Percentiles rank a stretch among this genome's conserved stretches.
Evolutionary conservation across 2,888 invertebrate species (phyloP).

Genomic region (Achlya flavicornis): DNA sequence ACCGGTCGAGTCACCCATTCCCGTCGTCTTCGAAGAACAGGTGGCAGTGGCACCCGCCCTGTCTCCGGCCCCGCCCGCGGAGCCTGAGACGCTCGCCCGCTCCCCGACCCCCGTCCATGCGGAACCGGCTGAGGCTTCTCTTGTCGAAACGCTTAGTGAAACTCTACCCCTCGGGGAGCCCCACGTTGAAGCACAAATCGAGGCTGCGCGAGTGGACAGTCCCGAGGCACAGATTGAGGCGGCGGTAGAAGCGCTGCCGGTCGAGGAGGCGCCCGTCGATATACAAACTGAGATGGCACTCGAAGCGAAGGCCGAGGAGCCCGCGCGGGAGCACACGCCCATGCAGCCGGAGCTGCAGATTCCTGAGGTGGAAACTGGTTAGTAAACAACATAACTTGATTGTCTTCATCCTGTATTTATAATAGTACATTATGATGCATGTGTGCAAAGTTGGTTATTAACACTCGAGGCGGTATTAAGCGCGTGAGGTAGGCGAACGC

Average conservation of each 20-base stretch:
- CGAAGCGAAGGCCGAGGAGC: background rate
- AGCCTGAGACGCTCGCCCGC: conserved; percentile 14
- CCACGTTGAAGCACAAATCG: conserved; percentile 4
- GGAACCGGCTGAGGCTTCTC: background rate
- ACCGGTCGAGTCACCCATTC: conserved; percentile 22
- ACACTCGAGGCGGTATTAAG: too few species aligned
- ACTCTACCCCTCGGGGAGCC: conserved; percentile 23
- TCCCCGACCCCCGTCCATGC: conserved; percentile 11
- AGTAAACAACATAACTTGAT: background rate
- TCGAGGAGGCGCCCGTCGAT: background rate
- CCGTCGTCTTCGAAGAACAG: conserved; percentile 17
- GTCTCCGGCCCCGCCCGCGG: conserved; percentile 16
- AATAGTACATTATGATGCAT: too few species aligned
- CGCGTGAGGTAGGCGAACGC: too few species aligned
- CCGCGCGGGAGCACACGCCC: background rate
- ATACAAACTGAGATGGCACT: background rate
- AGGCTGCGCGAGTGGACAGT: conserved; percentile 5
- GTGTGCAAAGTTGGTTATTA: too few species aligned
- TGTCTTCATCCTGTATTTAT: too few species aligned
- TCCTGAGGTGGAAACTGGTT: background rate
- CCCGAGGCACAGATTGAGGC: conserved; percentile 22
- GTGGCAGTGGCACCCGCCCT: conserved; percentile 7
- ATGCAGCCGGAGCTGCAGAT: background rate
- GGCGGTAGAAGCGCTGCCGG: conserved; percentile 21
- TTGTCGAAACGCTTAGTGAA: background rate